A percentile compares a stretch with the other conserved stretches of the same genome.
These are phyloP conservation scores for Oceanodroma tethys DNA, from an alignment of 2,113 vertebrate genomes.

Conservation along the genomic window DNA sequence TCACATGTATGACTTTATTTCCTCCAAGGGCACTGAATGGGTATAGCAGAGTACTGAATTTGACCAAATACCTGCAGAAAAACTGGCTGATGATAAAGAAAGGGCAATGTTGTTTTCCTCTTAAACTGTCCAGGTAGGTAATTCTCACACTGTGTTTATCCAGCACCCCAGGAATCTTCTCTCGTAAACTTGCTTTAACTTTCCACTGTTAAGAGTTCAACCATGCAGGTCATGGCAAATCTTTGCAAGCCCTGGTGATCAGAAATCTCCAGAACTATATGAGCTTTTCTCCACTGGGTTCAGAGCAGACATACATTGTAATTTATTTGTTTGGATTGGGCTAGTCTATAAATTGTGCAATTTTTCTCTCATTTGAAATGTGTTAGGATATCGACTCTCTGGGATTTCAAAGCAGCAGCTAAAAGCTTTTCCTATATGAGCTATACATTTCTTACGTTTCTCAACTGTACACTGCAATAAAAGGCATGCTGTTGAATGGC, in stretches of 20 bases:
- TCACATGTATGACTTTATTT: accelerated
- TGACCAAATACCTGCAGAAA: neutral
- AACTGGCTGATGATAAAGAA: neutral
- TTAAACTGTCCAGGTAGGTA: neutral
- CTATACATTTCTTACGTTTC: neutral
- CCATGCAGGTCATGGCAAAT: neutral
- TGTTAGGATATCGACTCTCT: neutral
- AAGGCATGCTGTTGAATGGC: neutral
- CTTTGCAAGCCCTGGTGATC: neutral
- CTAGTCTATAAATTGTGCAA: neutral
- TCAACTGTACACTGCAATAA: neutral
- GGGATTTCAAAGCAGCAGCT: neutral
- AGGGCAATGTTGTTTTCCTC: neutral
- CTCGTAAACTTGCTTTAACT: neutral
- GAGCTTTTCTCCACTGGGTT: neutral
- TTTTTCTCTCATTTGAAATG: neutral
- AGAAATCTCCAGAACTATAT: neutral
- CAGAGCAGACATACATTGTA: neutral
- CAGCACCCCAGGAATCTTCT: neutral
- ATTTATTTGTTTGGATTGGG: neutral
- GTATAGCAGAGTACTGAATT: neutral
- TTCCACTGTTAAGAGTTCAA: neutral
- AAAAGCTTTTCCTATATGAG: neutral
- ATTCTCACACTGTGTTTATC: neutral
- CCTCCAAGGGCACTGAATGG: neutral